These are phyloP conservation scores for Drosophila merina DNA, from an alignment of 2,888 invertebrate genomes.

Conservation along the genomic window DNA sequence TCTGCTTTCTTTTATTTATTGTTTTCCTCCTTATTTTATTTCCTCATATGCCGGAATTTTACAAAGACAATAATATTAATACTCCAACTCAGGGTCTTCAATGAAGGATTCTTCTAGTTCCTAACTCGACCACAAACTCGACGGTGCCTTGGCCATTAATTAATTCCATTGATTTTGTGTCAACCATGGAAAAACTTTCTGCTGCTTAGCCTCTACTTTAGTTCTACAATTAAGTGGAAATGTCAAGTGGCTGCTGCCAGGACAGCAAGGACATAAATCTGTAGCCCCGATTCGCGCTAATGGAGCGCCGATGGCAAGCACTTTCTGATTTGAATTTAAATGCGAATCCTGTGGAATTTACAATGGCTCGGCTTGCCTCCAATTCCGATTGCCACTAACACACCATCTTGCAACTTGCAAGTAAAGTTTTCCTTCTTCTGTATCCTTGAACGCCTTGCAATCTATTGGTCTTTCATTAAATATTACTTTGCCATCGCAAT, in stretches of 20 bases:
- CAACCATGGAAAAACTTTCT: conserved; percentile 15
- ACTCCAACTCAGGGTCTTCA: too few relatives aligned
- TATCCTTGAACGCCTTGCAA: conserved; percentile 26
- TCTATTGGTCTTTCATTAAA: too few relatives aligned
- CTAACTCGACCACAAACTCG: conserved; percentile 41
- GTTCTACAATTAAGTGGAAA: conserved; percentile 61
- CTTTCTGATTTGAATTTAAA: conserved; percentile 39
- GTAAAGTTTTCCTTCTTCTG: background rate
- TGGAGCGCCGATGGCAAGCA: conserved; percentile 34
- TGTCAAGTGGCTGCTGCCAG: conserved; percentile 56
- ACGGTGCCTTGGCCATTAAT: conserved; percentile 39
- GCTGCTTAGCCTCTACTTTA: background rate
- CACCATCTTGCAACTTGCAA: too few relatives aligned
- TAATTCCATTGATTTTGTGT: conserved; percentile 46
- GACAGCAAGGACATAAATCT: conserved; percentile 57
- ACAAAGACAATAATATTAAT: too few relatives aligned
- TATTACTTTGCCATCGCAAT: too few relatives aligned
- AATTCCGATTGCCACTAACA: too few relatives aligned
- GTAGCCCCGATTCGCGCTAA: conserved; percentile 63
- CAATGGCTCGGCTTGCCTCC: background rate
- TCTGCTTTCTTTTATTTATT: too few relatives aligned
- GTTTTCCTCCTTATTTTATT: too few relatives aligned
- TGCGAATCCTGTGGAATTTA: conserved; percentile 15
- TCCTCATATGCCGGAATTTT: too few relatives aligned
- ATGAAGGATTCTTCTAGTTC: too few relatives aligned